Percentiles rank a stretch among this genome's conserved stretches.
Evolutionary conservation across 1,140 invertebrate species (phyloP).

Genomic region (Apis cerana): DNA sequence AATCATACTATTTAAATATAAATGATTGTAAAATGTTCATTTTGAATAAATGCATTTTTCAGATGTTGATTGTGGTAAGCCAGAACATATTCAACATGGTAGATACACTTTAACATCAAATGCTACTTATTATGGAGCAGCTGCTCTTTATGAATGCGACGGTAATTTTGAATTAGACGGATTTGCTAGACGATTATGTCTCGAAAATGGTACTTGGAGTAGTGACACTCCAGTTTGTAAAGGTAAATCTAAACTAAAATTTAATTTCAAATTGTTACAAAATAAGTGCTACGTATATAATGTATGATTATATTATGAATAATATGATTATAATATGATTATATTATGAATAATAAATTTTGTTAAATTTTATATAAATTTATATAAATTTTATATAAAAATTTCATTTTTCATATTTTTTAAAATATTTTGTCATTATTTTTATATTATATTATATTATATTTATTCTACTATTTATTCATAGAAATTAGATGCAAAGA

Average conservation of each 20-base stretch:
- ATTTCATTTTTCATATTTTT: neutral
- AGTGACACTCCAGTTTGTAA: constrained; percentile 89
- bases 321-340: neutral
- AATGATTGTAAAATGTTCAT: neutral
- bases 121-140: constrained; percentile 92
- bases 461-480: constrained; percentile 18
- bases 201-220: constrained; percentile 94
- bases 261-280: neutral
- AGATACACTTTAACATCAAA: constrained; percentile 90
- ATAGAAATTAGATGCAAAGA: constrained; percentile 90
- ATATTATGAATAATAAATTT: neutral
- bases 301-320: neutral
- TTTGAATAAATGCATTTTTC: constrained; percentile 42
- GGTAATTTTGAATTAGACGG: constrained; percentile 91
- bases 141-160: constrained; percentile 92
- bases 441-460: constrained; percentile 38
- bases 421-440: constrained; percentile 19
- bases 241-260: constrained; percentile 78
- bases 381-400: neutral
- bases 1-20: neutral
- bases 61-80: constrained; percentile 94
- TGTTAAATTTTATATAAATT: neutral
- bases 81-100: constrained; percentile 87
- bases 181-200: constrained; percentile 89
- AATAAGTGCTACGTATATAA: neutral